Evolutionary conservation across 2,113 vertebrate species (phyloP), one percentile per base, ranked within the genome.

Genomic region (Falco punctatus): DNA sequence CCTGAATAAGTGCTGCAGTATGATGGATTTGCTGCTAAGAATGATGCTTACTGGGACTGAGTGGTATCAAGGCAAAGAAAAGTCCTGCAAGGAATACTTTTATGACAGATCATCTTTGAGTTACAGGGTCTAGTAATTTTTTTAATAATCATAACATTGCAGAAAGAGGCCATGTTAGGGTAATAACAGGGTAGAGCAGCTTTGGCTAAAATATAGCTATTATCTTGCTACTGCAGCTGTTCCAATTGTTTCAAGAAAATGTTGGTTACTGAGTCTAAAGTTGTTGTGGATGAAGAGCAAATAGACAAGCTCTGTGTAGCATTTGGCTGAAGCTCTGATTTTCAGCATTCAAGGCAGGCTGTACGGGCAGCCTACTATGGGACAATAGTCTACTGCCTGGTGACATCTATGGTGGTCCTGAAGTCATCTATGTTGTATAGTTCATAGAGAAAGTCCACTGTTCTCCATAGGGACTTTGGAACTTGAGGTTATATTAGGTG

Each of bases 301-400:
- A 64, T 5, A 69, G 54, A 42, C 12, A 75, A 54, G 48, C 44
- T 78, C 27, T 62, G 12, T 44, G 2, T 28, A 46, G 30, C 23
- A 20, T 48, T 13, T 44, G 35, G 18, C 33, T 81, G 46, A 62
- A 73, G 33, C 26, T 84, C 44, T 65, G 54, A 61, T 22, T 15
- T 61, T 54, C 38, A 59, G 14, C 15, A 40, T 38, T 42, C 2
- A 33, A 87, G 18, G 64, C 28, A 38, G 33, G 35, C 27, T 81
- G 52, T 40, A 69, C 0, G 0, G 23, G 30, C 23, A 51, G 15
- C 26, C 5, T 35, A 0, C n/a, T 44, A 0, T 21, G 6, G 35
- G 30, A 58, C 44, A 48, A 2, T 20, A 7, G 5, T 69, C 32
- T 51, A 28, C 40, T 74, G 58, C 13, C 35, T 84, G 30, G 23